Percentiles rank a stretch among this genome's conserved stretches.
Conservation (phyloP, 2,113 vertebrate genomes). For the Sarotherodon lohbergeri region DNA sequence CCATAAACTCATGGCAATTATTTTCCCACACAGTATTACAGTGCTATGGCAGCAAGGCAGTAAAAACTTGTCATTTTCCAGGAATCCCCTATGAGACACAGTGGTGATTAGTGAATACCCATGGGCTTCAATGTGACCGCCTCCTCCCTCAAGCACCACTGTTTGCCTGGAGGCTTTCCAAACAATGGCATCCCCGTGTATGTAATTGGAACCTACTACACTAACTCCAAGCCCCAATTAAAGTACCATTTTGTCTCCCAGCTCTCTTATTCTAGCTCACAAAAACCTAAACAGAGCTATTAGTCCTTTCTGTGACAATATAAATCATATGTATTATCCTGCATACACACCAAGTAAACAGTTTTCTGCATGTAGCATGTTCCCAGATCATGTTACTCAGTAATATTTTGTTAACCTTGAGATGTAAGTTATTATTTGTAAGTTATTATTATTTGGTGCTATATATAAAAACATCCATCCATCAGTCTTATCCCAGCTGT, state of each 20-base stretch:
- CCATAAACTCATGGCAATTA: conserved; percentile 25
- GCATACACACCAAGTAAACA: not conserved
- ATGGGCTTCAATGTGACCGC: conserved; percentile 31
- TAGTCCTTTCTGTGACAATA: not conserved
- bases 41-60: conserved; percentile 8
- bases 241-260: not conserved
- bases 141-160: conserved; percentile 33
- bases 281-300: not conserved
- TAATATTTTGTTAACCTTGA: not conserved
- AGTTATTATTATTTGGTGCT: not conserved
- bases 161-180: conserved; percentile 43
- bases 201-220: conserved; percentile 32
- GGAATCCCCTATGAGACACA: conserved; percentile 22
- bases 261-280: not conserved
- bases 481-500: not conserved
- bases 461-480: not conserved
- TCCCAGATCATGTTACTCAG: not conserved
- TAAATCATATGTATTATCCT: not conserved
- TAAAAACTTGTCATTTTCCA: conserved; percentile 25
- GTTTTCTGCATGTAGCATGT: not conserved
- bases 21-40: conserved; percentile 9
- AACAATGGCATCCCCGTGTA: conserved; percentile 43
- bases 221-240: not conserved
- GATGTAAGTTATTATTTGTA: not conserved
- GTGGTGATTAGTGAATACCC: conserved; percentile 47